Percentiles rank a stretch among this genome's conserved stretches.
Evolutionary conservation across 2,797 vertebrate genomes (phyloP).

Genomic region (Gymnocypris eckloni): DNA sequence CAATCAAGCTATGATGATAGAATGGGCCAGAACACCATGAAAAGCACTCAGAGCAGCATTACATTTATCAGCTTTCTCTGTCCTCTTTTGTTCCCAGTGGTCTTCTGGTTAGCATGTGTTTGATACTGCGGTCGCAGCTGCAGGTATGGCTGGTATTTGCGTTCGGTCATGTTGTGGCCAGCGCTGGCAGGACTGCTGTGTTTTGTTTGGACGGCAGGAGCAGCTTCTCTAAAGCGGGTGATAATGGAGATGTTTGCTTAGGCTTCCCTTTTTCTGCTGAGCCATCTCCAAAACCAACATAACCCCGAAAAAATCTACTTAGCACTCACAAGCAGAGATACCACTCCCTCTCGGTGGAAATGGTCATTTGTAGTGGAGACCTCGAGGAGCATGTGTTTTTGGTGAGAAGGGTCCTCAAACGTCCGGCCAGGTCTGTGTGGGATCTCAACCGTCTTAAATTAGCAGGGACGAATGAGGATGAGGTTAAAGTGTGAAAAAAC

Average conservation of each 20-base stretch:
- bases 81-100: background rate
- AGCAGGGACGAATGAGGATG: background rate
- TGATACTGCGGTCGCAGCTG: background rate
- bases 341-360: slow-evolving; percentile 3
- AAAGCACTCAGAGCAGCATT: background rate
- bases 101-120: background rate
- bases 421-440: background rate
- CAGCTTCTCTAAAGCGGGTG: slow-evolving; percentile 42
- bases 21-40: background rate
- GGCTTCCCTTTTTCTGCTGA: slow-evolving; percentile 28
- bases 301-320: slow-evolving; percentile 27
- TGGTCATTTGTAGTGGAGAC: background rate
- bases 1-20: background rate
- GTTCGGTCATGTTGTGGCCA: slow-evolving; percentile 16
- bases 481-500: background rate
- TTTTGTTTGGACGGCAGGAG: slow-evolving; percentile 39
- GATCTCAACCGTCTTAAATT: background rate
- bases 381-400: background rate
- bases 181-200: slow-evolving; percentile 29
- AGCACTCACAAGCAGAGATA: slow-evolving; percentile 4
- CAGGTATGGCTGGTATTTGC: slow-evolving; percentile 52
- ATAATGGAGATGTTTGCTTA: slow-evolving; percentile 57
- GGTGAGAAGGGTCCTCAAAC: background rate
- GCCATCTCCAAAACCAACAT: slow-evolving; percentile 42
- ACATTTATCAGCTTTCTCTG: background rate